These are phyloP conservation scores for Telmatochromis sp. DNA, from an alignment of 2,113 vertebrate genomes.

Conservation along the genomic window DNA sequence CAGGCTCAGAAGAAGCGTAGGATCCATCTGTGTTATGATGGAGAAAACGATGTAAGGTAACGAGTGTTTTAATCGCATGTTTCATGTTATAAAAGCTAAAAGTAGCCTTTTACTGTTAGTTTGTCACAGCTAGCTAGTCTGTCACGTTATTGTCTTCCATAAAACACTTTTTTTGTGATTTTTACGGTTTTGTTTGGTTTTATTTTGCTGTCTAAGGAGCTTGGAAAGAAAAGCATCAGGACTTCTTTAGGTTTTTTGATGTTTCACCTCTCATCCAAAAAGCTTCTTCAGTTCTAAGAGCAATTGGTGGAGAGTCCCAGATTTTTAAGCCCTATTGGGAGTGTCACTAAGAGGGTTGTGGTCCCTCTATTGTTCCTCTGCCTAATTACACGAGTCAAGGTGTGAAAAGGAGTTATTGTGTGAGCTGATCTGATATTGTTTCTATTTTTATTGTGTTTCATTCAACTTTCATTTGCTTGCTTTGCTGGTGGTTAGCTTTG, in stretches of 20 bases:
- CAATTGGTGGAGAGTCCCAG: not conserved
- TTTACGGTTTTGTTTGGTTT: fast-evolving
- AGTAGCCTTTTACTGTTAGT: too few relatives aligned
- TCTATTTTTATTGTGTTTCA: not conserved
- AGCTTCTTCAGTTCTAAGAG: not conserved
- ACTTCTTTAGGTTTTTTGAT: not conserved
- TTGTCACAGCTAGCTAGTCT: too few relatives aligned
- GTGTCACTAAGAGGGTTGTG: not conserved
- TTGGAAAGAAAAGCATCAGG: not conserved
- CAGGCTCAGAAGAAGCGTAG: fast-evolving
- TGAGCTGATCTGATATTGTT: not conserved
- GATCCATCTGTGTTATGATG: too few relatives aligned
- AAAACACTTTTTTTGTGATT: not conserved
- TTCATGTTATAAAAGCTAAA: too few relatives aligned
- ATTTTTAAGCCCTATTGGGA: not conserved
- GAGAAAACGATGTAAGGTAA: too few relatives aligned
- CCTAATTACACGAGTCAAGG: not conserved
- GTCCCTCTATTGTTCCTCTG: not conserved
- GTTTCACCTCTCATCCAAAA: not conserved
- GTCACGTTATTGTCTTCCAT: too few relatives aligned
- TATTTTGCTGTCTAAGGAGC: fast-evolving
- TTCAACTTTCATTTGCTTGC: not conserved
- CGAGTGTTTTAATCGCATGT: too few relatives aligned
- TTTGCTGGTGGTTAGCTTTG: not conserved
- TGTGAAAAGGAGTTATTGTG: not conserved